Conservation (phyloP, 2,888 invertebrate genomes). For the Carpatolechia fugitivella region DNA sequence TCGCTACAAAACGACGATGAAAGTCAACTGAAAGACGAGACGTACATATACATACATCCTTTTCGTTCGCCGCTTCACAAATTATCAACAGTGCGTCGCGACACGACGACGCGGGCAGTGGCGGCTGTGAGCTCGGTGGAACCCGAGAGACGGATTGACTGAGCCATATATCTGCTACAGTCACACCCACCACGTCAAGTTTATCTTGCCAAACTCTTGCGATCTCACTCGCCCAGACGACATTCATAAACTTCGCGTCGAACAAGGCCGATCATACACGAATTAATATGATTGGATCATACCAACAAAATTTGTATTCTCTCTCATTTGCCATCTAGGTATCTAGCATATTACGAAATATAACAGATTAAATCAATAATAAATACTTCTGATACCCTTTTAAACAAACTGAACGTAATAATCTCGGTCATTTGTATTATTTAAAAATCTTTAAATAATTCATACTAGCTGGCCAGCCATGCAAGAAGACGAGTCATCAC, state of each 20-base stretch:
- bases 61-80: slow-evolving; percentile 72
- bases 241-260: slow-evolving; percentile 49
- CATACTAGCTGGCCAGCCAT: not conserved
- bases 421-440: too few species aligned
- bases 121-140: slow-evolving; percentile 38
- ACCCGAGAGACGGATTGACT: slow-evolving; percentile 42
- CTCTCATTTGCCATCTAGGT: slow-evolving; percentile 50
- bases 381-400: not conserved
- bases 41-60: slow-evolving; percentile 77
- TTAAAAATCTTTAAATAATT: not conserved
- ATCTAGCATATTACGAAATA: slow-evolving; percentile 40
- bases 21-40: slow-evolving; percentile 80
- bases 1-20: slow-evolving; percentile 77
- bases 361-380: slow-evolving; percentile 19
- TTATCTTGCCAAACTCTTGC: slow-evolving; percentile 48
- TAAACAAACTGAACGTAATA: too few species aligned
- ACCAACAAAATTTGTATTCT: slow-evolving; percentile 41
- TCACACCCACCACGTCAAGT: slow-evolving; percentile 61
- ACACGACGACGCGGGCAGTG: slow-evolving; percentile 34
- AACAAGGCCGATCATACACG: slow-evolving; percentile 54
- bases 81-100: slow-evolving; percentile 61
- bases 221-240: slow-evolving; percentile 65
- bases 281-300: slow-evolving; percentile 50
- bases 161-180: slow-evolving; percentile 58
- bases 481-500: not conserved